These are phyloP conservation scores for Tribolium madens DNA, from an alignment of 1,140 invertebrate genomes.

Conservation along the genomic window DNA sequence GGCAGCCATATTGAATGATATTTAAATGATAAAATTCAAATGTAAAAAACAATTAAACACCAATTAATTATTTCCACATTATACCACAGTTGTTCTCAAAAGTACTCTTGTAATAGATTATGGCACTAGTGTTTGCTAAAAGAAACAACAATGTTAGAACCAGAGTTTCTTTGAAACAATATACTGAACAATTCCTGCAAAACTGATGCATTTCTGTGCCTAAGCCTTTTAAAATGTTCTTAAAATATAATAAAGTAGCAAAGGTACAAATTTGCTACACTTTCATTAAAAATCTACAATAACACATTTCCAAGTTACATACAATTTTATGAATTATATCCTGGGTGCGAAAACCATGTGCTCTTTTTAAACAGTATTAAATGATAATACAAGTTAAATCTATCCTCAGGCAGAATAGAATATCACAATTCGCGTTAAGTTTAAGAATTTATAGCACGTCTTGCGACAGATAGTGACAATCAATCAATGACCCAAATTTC, in stretches of 20 bases:
- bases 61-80: too few relatives aligned
- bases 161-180: too few relatives aligned
- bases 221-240: constrained; percentile 5
- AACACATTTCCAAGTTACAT: constrained; percentile 34
- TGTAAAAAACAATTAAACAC: too few relatives aligned
- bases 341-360: constrained; percentile 49
- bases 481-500: background rate
- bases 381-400: constrained; percentile 52
- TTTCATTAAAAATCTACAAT: constrained; percentile 42
- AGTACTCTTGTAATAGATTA: too few relatives aligned
- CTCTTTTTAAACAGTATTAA: constrained; percentile 52
- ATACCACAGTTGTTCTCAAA: too few relatives aligned
- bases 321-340: constrained; percentile 31
- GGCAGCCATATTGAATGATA: too few relatives aligned
- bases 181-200: too few relatives aligned
- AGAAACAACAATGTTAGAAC: too few relatives aligned
- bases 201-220: background rate
- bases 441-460: constrained; percentile 43
- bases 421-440: constrained; percentile 56
- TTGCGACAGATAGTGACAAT: background rate
- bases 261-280: constrained; percentile 51
- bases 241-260: constrained; percentile 49
- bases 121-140: too few relatives aligned
- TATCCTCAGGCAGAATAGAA: constrained; percentile 53
- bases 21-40: too few relatives aligned